A percentile compares a stretch with the other conserved stretches of the same genome.
Evolutionary conservation across 2,113 vertebrate species (phyloP).

Genomic region (Halichoeres trimaculatus): DNA sequence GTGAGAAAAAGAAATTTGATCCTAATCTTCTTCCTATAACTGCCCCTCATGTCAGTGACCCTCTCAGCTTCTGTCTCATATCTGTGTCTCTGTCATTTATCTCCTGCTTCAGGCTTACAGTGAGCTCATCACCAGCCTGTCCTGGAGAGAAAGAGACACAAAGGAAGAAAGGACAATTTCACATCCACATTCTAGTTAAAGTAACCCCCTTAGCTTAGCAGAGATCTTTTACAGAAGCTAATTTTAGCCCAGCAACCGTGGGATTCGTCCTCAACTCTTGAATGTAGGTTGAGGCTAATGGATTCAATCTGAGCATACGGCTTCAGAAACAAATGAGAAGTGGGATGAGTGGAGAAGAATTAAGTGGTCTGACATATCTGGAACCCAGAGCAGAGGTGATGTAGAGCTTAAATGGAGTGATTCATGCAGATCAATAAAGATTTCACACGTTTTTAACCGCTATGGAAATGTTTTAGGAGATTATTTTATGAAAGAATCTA

Average conservation of each 20-base stretch:
- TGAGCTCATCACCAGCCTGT: constrained; percentile 40
- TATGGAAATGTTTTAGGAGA: background rate
- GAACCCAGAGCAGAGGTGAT: background rate
- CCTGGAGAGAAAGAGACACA: constrained; percentile 62
- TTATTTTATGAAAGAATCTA: background rate
- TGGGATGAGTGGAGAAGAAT: constrained; percentile 16
- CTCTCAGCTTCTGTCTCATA: constrained; percentile 13
- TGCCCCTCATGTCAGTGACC: background rate
- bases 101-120: constrained; percentile 37
- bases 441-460: background rate
- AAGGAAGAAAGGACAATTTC: constrained; percentile 67
- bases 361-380: background rate
- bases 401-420: background rate
- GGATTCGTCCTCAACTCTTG: constrained; percentile 75
- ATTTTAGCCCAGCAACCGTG: constrained; percentile 73
- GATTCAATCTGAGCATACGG: constrained; percentile 34
- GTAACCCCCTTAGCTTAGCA: constrained; percentile 37
- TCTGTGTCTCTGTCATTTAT: constrained; percentile 22
- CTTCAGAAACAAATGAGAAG: constrained; percentile 37
- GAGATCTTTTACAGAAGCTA: constrained; percentile 63
- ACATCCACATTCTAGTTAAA: constrained; percentile 45
- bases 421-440: constrained; percentile 9
- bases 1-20: background rate
- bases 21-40: background rate
- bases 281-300: constrained; percentile 78